Evolutionary conservation across 2,888 invertebrate species (phyloP).

Genomic region (Tyria jacobaeae): DNA sequence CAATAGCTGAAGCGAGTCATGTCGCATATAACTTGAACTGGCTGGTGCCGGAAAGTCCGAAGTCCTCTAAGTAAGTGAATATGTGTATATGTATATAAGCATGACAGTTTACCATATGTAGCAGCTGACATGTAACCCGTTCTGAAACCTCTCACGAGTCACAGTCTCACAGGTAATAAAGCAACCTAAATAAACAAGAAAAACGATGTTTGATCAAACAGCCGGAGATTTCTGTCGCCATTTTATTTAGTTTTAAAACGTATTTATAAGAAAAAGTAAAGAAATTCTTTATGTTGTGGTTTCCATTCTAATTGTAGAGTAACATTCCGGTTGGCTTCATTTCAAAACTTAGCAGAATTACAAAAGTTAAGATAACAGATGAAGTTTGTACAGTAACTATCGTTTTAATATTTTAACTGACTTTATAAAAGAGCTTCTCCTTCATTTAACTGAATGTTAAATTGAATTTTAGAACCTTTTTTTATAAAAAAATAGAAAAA

Average conservation of each 20-base stretch:
- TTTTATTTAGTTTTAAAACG: neutral
- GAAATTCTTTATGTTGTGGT: neutral
- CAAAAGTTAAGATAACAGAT: no score
- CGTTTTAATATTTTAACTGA: no score
- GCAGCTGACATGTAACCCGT: conserved; percentile 1
- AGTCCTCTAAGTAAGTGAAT: neutral
- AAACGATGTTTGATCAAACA: conserved; percentile 1
- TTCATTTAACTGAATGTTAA: no score
- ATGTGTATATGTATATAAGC: neutral
- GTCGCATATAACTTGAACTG: no score
- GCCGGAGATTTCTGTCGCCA: neutral
- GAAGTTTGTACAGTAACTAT: no score
- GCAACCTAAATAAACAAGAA: conserved; percentile 11
- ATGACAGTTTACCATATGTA: neutral
- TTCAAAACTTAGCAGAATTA: neutral
- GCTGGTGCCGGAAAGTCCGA: no score
- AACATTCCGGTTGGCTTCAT: neutral
- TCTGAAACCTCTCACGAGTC: neutral
- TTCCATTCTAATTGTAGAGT: neutral
- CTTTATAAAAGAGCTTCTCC: no score
- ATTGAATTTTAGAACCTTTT: no score
- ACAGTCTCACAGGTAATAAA: conserved; percentile 14
- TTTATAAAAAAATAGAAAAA: no score
- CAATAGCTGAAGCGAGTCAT: no score
- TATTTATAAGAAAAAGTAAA: neutral